Conservation (phyloP, 2,797 vertebrate species). For the Parotocinclus haroldoi region DNA sequence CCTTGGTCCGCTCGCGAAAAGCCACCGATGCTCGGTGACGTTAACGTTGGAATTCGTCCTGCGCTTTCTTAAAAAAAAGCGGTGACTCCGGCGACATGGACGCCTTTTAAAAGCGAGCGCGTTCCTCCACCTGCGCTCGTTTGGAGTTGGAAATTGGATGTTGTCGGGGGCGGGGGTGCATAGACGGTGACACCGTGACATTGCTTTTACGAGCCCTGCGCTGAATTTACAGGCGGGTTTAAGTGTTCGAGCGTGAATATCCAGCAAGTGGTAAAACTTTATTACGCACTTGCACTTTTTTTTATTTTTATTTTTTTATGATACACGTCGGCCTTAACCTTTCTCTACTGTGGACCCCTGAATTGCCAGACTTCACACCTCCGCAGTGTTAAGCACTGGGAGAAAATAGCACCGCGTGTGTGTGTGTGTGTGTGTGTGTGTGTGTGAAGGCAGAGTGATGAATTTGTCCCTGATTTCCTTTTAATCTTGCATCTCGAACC, state of each 20-base stretch:
- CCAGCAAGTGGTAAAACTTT: slow-evolving; percentile 6
- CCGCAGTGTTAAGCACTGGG: too few species aligned
- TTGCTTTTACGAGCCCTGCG: slow-evolving; percentile 30
- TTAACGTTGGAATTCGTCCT: too few species aligned
- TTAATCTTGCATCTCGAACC: neutral
- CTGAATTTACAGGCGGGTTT: slow-evolving; percentile 9
- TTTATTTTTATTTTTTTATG: too few species aligned
- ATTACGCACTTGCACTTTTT: slow-evolving; percentile 16
- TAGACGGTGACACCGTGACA: slow-evolving; percentile 29
- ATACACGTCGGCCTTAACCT: slow-evolving; percentile 21
- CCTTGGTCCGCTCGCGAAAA: too few species aligned
- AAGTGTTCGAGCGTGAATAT: slow-evolving; percentile 1
- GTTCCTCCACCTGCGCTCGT: too few species aligned
- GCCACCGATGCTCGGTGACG: too few species aligned
- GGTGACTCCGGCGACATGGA: too few species aligned
- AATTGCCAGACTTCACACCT: too few species aligned
- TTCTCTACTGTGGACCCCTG: neutral
- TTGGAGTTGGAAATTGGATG: neutral
- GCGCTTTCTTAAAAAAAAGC: too few species aligned
- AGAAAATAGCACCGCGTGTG: too few species aligned
- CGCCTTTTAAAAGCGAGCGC: too few species aligned
- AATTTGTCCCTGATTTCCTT: neutral
- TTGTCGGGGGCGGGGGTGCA: neutral
- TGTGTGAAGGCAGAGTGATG: neutral
- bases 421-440: too few species aligned